A percentile compares a stretch with the other conserved stretches of the same genome.
phyloP scores from a whole-genome alignment of 2,113 vertebrate genomes.

The Tupaia tana region DNA sequence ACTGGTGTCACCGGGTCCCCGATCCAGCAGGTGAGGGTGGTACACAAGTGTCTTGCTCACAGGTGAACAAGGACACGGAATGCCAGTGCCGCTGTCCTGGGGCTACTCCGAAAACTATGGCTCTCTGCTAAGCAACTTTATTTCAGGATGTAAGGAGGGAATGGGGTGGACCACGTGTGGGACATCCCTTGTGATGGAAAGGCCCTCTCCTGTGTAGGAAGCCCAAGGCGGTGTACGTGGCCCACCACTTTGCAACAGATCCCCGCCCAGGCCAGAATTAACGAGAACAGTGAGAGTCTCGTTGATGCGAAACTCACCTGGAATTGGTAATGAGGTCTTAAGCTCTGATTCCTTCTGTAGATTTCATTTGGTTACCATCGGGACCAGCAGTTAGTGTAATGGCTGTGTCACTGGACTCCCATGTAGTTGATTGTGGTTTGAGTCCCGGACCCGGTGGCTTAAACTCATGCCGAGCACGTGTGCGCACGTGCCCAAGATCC shows the following conservation, averaged over 20 bases:
- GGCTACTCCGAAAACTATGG: conserved; percentile 13
- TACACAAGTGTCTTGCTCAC: neutral
- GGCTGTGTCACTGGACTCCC: no score
- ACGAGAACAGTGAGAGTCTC: neutral
- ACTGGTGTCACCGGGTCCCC: neutral
- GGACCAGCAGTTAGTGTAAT: no score
- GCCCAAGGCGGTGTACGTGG: neutral
- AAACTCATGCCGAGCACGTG: no score
- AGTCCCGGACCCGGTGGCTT: no score
- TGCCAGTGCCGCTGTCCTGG: neutral
- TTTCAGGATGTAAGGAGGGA: neutral
- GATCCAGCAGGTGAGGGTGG: neutral
- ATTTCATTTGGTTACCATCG: neutral
- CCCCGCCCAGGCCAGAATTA: neutral
- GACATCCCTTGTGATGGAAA: neutral
- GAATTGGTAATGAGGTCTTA: neutral
- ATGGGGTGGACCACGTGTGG: neutral
- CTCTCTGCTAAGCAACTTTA: neutral
- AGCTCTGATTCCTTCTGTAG: neutral
- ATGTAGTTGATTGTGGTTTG: no score
- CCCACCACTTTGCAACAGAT: neutral
- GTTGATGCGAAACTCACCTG: neutral
- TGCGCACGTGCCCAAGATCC: no score
- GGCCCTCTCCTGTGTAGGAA: neutral
- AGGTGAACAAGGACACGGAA: no score